Base-by-base conservation (phyloP, 2,888 invertebrate genomes). In the Eupithecia insigniata region DNA sequence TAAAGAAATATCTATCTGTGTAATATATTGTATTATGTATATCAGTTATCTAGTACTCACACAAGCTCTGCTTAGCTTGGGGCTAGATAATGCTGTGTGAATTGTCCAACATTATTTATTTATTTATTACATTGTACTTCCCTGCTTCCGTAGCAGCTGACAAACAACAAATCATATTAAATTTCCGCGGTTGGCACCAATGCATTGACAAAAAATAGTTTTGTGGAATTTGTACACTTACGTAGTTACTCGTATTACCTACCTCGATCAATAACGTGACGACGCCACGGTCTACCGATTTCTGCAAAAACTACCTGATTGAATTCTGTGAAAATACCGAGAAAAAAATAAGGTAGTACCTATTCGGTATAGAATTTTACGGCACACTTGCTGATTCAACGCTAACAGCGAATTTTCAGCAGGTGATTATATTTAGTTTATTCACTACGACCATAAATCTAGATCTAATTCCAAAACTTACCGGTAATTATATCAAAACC, bases 261-360 rank as follows among this genome's bases (percentile, higher is more conserved):
- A 62, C 18, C 18, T 30, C 61, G 72, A 78, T 76, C 34, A 67
- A 73, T 66, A 67, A 73, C 67, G 68, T 43, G 73, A 76, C 75
- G 51, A 62, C 74, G 82, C 83, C 79, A 84, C 76, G 87, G 84
- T 78, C 77, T 79, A 73, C 65, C 72, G 80, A 72, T 67, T 75
- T 75, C 71, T 43, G 70, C 68, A 76, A 70, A 78, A 81, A n/a
- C 22, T 51, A 65, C 70, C 67, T 67, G 67, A 67, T 55, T 43
- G 70, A 70, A 22, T 61, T 61, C 66, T 60, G 60, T 46, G 46
- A 70, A 70, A 36, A 55, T 39, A 39, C 14, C 16, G 34, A 28
- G 55, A 65, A 69, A 62, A n/a, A 69, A 55, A 28, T 3, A 32
- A 58, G 30, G n/a, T n/a, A n/a, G n/a, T 30, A 30, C 30, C 30